Evolutionary conservation across 2,888 invertebrate genomes (phyloP), one percentile per base, ranked within the genome.

Genomic region (Drosophila dives): DNA sequence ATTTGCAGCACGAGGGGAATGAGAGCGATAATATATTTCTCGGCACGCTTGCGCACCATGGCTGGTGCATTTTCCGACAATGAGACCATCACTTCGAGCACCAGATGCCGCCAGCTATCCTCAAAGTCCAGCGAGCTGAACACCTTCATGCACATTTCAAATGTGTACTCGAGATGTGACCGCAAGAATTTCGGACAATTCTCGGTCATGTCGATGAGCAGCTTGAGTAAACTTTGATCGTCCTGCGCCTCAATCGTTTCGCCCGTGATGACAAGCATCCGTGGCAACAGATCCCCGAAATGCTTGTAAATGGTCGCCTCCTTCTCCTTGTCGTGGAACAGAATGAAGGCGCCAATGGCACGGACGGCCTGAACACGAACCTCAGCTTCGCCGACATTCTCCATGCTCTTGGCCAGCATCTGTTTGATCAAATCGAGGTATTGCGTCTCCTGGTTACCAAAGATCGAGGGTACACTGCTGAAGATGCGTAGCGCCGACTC

Each of bases 401-500:
- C 94, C 71, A 98, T 94, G 69, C 97, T 96, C 86, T 97, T 96
- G 73, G 96, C 95, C 85, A 99, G 93, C 99, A 99, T 99, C 93
- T 98, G 97, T 92, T 99, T 99, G 87, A 99, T 99, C 40, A 98
- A 95, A 87, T 97, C 97, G 79, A 99, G 93, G 93, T 99, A 98
- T 91, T 97, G 96, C 75, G 95, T 95, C 92, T 99, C 98, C 91
- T 98, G 97, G 92, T 98, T 98, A 45, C 99, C 99, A 94, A 99
- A 99, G 62, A 99, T 97, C 42, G 98, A 98, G 32, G 99, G 99
- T 40, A 99, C 98, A 85, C 97, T 98, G 95, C 98, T 97, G 91
- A 99, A 98, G 94, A 99, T 98, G 82, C 98, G 95, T 64, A 99
- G 95, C 48, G 99, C 98, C 81, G 97, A 96, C 93, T 99, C 99